Base-by-base conservation (phyloP, 1,140 invertebrate genomes). In the Scaptomyza graminum region DNA sequence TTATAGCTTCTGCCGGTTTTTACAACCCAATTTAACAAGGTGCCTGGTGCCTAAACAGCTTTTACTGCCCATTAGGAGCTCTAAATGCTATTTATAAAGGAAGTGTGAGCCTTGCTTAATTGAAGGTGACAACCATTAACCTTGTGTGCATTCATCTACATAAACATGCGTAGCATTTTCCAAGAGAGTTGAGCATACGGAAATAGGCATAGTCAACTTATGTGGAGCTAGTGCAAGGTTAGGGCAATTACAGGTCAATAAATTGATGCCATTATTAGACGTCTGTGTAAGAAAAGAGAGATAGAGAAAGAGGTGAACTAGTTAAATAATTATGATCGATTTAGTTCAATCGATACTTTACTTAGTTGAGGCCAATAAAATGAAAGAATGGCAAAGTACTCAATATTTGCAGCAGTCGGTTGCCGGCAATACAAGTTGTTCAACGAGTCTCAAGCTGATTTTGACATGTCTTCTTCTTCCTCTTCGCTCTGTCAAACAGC, bases 111-210 rank as follows among this genome's bases (percentile, higher is more conserved):
- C 56, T 34, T 28, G 55, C 46, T 18, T 65, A 49, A 56, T 64
- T 63, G 34, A 64, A 56, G 60, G 61, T 44, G 62, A 65, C 7
- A 34, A 8, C 7, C 54, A 46, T 52, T 66, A 66, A 71, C 68
- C 68, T 71, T 71, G 68, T 71, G 68, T 43, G 62, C 68, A 71
- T 43, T 71, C 63, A 71, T 18, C 68, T 52, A 22, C 18, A 22
- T 22, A 71, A 70, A 25, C 61, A 70, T 65, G 67, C 67, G 51
- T 64, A 44, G 46, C 52, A 28, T 62, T 44, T 47, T 37, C 22
- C 25, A 34, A 8, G 25, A 31, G 31, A 44, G 34, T n/a, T 50
- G 34, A 25, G 46, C 16, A 13, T 47, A 61, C 54, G 15, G 28
- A 71, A 71, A 71, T 70, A 70, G 52, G 28, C 15, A 34, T 34